These are phyloP conservation scores for Petrosia ficiformis DNA, from an alignment of 37 sponge, comb jelly and placozoan species.

Conservation along the genomic window DNA sequence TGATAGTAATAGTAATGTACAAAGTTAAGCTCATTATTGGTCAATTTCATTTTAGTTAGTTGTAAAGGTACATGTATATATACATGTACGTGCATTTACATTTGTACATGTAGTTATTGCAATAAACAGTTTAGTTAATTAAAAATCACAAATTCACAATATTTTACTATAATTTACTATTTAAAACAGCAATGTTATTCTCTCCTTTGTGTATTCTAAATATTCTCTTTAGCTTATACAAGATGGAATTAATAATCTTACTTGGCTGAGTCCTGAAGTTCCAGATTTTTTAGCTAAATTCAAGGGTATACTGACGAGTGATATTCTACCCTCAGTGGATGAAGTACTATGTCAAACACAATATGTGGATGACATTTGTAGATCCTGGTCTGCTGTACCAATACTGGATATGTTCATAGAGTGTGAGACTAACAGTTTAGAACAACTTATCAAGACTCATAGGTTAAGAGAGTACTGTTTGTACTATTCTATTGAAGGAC, in stretches of 20 bases:
- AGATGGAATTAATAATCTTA: constrained; percentile 15
- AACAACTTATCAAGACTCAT: constrained; percentile 32
- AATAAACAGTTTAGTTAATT: no score
- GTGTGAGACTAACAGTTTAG: constrained; percentile 7
- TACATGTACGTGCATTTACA: no score
- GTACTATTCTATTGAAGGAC: no score
- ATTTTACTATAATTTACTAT: no score
- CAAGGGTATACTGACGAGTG: constrained; percentile 9
- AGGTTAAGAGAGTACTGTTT: constrained; percentile 20
- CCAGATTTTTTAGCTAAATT: constrained; percentile 49
- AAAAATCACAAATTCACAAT: no score
- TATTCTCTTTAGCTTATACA: constrained; percentile 29
- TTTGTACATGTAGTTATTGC: no score
- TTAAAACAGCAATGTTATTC: no score
- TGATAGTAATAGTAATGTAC: no score
- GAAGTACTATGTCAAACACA: constrained; percentile 11
- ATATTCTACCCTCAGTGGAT: constrained; percentile 29
- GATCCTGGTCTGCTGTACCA: constrained; percentile 16
- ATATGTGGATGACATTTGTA: background rate
- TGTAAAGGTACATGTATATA: no score
- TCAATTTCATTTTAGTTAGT: no score
- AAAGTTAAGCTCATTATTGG: no score
- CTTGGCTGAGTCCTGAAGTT: constrained; percentile 38
- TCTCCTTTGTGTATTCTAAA: no score
- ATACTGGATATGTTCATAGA: constrained; percentile 45